Percentiles rank a stretch among this genome's conserved stretches.
These are phyloP conservation scores for Phortica magna DNA, from an alignment of 2,888 invertebrate species.

Conservation along the genomic window DNA sequence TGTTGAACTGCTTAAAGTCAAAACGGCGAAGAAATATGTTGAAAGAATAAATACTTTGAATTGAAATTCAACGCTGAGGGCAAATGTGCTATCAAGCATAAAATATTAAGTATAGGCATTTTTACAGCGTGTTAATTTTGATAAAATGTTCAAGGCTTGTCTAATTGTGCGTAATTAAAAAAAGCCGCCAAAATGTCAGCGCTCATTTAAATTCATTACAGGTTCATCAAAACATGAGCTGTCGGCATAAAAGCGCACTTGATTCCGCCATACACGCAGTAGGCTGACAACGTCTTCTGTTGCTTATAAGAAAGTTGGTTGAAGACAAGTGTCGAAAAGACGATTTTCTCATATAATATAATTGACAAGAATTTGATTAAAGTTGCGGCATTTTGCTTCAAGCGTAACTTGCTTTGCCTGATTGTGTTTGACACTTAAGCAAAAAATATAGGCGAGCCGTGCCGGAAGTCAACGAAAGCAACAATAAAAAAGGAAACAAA, in stretches of 20 bases:
- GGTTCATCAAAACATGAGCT: neutral
- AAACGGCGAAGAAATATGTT: too few species aligned
- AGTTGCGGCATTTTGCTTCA: neutral
- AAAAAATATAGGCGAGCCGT: neutral
- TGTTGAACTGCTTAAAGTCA: neutral
- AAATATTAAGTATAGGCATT: too few species aligned
- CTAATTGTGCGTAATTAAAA: slow-evolving; percentile 54
- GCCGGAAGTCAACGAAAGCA: too few species aligned
- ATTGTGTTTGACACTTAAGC: slow-evolving; percentile 12
- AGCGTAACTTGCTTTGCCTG: slow-evolving; percentile 31
- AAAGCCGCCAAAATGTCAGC: slow-evolving; percentile 3
- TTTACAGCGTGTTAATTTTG: too few species aligned
- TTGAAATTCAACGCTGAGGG: too few species aligned
- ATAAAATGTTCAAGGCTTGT: too few species aligned
- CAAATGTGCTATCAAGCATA: too few species aligned
- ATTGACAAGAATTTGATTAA: slow-evolving; percentile 58
- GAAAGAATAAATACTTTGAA: neutral
- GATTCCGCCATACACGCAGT: neutral
- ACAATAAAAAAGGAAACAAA: neutral
- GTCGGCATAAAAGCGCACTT: neutral
- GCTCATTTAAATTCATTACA: slow-evolving; percentile 54
- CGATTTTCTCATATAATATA: slow-evolving; percentile 66
- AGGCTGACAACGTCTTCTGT: neutral
- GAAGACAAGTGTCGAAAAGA: slow-evolving; percentile 7
- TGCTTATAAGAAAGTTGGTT: neutral